These are phyloP conservation scores for Drosophila kikkawai DNA, from an alignment of 1,140 invertebrate species.

Conservation along the genomic window DNA sequence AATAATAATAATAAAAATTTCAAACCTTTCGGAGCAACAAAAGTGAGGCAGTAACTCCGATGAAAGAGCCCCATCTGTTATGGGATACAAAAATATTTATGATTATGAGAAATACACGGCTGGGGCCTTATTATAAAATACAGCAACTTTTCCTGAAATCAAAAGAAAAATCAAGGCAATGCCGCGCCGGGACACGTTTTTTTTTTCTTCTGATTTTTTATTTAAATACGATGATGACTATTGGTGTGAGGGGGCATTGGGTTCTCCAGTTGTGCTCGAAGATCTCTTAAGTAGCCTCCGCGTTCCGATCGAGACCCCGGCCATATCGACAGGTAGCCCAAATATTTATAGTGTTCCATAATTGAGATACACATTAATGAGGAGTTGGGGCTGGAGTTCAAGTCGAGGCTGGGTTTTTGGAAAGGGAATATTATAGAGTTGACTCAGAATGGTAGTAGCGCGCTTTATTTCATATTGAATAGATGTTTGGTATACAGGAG, in stretches of 20 bases:
- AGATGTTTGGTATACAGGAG: slow-evolving; percentile 13
- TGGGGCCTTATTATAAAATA: slow-evolving; percentile 79
- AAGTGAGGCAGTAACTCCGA: slow-evolving; percentile 27
- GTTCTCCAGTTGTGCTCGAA: slow-evolving; percentile 34
- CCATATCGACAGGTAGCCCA: slow-evolving; percentile 81
- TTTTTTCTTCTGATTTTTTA: slow-evolving; percentile 28
- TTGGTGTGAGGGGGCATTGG: slow-evolving; percentile 23
- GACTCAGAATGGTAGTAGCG: slow-evolving; percentile 73
- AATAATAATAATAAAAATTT: slow-evolving; percentile 64
- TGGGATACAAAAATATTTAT: slow-evolving; percentile 77
- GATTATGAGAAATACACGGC: slow-evolving; percentile 79
- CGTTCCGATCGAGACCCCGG: slow-evolving; percentile 26
- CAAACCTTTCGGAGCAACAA: slow-evolving; percentile 45
- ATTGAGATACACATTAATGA: slow-evolving; percentile 83
- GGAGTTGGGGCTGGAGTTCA: slow-evolving; percentile 25
- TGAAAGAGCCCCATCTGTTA: slow-evolving; percentile 38
- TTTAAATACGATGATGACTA: slow-evolving; percentile 58
- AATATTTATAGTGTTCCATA: slow-evolving; percentile 83
- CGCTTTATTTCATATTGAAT: slow-evolving; percentile 79
- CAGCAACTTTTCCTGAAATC: slow-evolving; percentile 79
- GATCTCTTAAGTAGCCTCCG: slow-evolving; percentile 65
- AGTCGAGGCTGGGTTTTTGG: slow-evolving; percentile 2
- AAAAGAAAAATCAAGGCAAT: slow-evolving; percentile 72
- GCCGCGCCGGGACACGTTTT: slow-evolving; percentile 54
- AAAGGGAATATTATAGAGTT: slow-evolving; percentile 23